Evolutionary conservation across 2,888 invertebrate species (phyloP).

Genomic region (Volucella bombylans): DNA sequence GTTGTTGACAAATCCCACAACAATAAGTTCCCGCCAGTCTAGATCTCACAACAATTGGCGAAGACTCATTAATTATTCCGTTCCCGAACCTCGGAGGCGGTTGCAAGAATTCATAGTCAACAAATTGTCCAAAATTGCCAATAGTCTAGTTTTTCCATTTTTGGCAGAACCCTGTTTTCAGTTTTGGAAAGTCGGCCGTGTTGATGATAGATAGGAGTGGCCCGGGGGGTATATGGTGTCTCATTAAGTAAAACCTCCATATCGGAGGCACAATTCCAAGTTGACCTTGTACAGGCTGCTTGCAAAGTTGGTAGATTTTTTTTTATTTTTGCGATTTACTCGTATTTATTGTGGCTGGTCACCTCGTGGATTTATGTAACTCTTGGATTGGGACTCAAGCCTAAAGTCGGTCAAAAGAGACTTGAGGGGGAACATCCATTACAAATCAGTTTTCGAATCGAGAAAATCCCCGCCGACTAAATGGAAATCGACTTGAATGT

Average conservation of each 20-base stretch:
- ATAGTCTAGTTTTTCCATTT: slow-evolving; percentile 38
- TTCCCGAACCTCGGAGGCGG: slow-evolving; percentile 10
- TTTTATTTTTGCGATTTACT: neutral
- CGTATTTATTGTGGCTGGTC: neutral
- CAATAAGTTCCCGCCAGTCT: neutral
- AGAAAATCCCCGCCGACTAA: no score
- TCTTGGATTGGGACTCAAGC: neutral
- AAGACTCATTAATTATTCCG: slow-evolving; percentile 27
- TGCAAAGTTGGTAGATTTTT: no score
- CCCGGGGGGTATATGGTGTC: no score
- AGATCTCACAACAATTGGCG: neutral
- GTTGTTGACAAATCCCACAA: slow-evolving; percentile 14
- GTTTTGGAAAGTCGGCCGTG: slow-evolving; percentile 8
- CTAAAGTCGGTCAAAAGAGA: neutral
- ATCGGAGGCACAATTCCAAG: no score
- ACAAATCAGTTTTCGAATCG: no score
- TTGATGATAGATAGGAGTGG: neutral
- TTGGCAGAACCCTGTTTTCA: slow-evolving; percentile 44
- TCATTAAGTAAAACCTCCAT: neutral
- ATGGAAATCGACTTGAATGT: neutral
- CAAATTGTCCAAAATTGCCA: neutral
- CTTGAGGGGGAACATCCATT: no score
- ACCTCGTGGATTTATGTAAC: slow-evolving; percentile 16
- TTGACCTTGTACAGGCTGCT: slow-evolving; percentile 13
- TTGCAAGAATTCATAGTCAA: neutral